Conservation (phyloP, 2,888 invertebrate genomes). For the Lasioglossum lativentre region DNA sequence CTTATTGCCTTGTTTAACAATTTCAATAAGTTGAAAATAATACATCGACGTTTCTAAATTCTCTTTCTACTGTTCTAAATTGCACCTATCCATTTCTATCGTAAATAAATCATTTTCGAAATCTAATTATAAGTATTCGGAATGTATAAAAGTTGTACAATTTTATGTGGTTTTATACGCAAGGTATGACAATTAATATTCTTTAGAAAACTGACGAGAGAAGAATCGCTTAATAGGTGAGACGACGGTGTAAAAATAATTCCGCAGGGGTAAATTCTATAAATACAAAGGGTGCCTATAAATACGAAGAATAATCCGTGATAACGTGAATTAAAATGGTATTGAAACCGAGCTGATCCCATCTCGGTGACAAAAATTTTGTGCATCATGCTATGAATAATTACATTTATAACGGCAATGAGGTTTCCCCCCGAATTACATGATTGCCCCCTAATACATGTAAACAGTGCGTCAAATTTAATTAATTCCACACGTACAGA, state of each 20-base stretch:
- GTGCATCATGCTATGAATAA: neutral
- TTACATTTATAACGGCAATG: neutral
- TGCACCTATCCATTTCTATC: too few relatives aligned
- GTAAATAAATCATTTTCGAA: too few relatives aligned
- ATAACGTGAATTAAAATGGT: neutral
- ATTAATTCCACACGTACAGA: neutral
- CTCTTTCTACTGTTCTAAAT: neutral
- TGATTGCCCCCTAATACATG: neutral
- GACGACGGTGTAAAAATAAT: conserved; percentile 32
- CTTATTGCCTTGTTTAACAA: neutral
- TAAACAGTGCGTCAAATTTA: conserved; percentile 3
- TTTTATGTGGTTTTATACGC: neutral
- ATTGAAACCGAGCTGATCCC: neutral
- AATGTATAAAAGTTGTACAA: neutral
- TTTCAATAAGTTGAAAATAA: neutral
- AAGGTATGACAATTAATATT: neutral
- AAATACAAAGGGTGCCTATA: conserved; percentile 23
- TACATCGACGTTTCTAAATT: neutral
- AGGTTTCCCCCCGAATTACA: neutral
- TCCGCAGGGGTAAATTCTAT: conserved; percentile 19
- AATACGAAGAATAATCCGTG: conserved; percentile 8
- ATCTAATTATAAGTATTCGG: too few relatives aligned
- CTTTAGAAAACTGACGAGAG: neutral
- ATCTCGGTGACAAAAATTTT: neutral
- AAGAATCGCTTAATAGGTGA: neutral